Evolutionary conservation across 2,888 invertebrate genomes (phyloP).

Genomic region (Lymantria monacha): DNA sequence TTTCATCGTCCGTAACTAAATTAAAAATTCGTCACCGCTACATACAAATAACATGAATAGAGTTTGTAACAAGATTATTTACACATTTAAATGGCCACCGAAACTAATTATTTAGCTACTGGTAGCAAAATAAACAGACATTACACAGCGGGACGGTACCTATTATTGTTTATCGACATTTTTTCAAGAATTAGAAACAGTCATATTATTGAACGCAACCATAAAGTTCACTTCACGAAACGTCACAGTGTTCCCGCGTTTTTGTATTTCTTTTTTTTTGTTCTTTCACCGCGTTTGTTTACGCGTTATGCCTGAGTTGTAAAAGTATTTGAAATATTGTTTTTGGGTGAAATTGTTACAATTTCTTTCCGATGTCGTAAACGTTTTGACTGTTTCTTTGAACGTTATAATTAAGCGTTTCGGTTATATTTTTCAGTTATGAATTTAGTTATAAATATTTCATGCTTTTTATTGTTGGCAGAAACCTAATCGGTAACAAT

Average conservation of each 20-base stretch:
- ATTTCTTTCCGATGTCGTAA: slow-evolving; percentile 56
- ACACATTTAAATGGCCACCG: slow-evolving; percentile 68
- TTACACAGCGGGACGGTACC: slow-evolving; percentile 55
- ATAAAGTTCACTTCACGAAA: slow-evolving; percentile 55
- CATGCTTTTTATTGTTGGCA: too few relatives aligned
- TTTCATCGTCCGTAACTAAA: slow-evolving; percentile 41
- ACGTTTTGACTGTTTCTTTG: slow-evolving; percentile 34
- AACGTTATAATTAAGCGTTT: slow-evolving; percentile 29
- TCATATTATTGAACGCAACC: slow-evolving; percentile 58
- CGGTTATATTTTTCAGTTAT: slow-evolving; percentile 3
- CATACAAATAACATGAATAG: slow-evolving; percentile 36
- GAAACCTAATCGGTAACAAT: too few relatives aligned
- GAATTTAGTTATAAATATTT: too few relatives aligned
- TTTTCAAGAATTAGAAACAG: slow-evolving; percentile 66
- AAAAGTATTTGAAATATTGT: slow-evolving; percentile 39
- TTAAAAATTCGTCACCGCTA: slow-evolving; percentile 43
- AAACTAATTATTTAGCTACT: slow-evolving; percentile 77
- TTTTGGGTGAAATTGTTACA: slow-evolving; percentile 63
- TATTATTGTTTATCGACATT: slow-evolving; percentile 54
- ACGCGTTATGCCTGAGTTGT: slow-evolving; percentile 47
- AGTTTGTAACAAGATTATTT: slow-evolving; percentile 63
- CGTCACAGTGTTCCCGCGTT: slow-evolving; percentile 67
- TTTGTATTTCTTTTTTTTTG: slow-evolving; percentile 43
- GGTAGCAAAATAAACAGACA: slow-evolving; percentile 62
- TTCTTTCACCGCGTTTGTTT: slow-evolving; percentile 40